Percentiles rank a stretch among this genome's conserved stretches.
These are phyloP conservation scores for Turritopsis rubra DNA, from an alignment of 30 jellyfish, hydroid and myxozoan species.

Conservation along the genomic window DNA sequence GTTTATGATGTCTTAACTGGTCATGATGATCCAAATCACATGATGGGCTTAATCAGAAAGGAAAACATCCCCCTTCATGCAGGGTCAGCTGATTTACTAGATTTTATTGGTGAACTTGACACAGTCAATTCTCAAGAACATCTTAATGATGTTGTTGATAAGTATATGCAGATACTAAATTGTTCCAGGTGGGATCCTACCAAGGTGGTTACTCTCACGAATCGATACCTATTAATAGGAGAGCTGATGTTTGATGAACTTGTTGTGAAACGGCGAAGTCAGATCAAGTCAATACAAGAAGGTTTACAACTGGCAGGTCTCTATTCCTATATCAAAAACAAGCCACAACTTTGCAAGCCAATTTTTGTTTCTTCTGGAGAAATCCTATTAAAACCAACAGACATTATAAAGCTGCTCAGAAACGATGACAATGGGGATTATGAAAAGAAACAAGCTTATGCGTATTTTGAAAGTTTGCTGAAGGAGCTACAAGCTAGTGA, in stretches of 20 bases:
- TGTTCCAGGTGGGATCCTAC: constrained; percentile 7
- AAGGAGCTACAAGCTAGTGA: background rate
- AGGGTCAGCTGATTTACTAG: background rate
- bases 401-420: background rate
- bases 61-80: constrained; percentile 1
- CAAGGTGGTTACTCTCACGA: background rate
- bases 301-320: background rate
- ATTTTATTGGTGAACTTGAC: background rate
- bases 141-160: background rate
- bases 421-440: background rate
- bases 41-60: background rate
- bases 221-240: background rate
- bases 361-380: constrained; percentile 7
- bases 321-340: background rate
- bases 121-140: background rate
- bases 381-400: background rate
- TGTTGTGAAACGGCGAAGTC: constrained; percentile 4
- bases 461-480: background rate
- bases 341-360: background rate
- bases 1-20: background rate
- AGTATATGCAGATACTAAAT: background rate
- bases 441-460: constrained; percentile 1
- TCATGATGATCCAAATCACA: background rate
- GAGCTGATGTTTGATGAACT: constrained; percentile 3
- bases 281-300: background rate